These are phyloP conservation scores for Eupithecia subumbrata DNA, from an alignment of 2,888 invertebrate genomes.

Conservation along the genomic window DNA sequence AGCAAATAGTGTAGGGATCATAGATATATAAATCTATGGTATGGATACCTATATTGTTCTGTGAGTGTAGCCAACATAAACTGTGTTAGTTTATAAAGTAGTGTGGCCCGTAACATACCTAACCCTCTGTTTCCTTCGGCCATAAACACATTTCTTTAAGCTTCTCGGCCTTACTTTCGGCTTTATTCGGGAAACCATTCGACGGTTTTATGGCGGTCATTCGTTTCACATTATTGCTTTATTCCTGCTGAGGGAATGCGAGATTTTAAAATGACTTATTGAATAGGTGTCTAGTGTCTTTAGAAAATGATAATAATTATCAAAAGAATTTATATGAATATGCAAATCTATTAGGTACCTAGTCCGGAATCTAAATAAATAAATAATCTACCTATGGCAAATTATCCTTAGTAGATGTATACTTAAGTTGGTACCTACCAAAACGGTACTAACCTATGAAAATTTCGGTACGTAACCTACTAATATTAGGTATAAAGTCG, in stretches of 20 bases:
- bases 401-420: background rate
- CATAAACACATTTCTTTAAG: conserved; percentile 69
- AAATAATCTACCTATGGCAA: no score
- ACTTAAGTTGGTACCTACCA: no score
- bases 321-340: background rate
- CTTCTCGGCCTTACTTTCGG: conserved; percentile 59
- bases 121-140: conserved; percentile 47
- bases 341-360: background rate
- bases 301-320: background rate
- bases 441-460: no score
- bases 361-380: no score
- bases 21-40: no score
- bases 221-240: conserved; percentile 70
- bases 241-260: conserved; percentile 62
- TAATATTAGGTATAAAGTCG: no score
- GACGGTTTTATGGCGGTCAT: conserved; percentile 67
- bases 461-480: no score
- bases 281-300: background rate
- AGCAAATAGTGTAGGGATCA: conserved; percentile 41
- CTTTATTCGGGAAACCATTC: conserved; percentile 71
- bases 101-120: conserved; percentile 45
- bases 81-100: conserved; percentile 53
- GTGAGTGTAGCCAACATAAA: conserved; percentile 47
- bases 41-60: no score
- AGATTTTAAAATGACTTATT: conserved; percentile 56